Conservation (phyloP, 30 jellyfish, hydroid and myxozoan species). For the Hydractinia symbiolongicarpus region DNA sequence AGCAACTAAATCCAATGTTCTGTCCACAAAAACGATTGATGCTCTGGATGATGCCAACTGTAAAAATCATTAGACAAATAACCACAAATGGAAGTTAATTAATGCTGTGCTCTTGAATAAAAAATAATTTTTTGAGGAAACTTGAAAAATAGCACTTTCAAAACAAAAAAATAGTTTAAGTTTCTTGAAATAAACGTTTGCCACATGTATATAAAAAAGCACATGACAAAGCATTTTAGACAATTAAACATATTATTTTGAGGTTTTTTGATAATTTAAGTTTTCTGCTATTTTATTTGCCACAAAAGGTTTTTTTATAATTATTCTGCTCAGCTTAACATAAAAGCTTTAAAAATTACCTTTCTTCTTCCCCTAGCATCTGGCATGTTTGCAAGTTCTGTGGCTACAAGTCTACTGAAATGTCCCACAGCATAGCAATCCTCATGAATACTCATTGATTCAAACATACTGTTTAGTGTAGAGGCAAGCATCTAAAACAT, state of each 20-base stretch:
- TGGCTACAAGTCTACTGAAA: conserved; percentile 65
- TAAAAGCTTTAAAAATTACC: conserved; percentile 26
- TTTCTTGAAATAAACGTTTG: neutral
- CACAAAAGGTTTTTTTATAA: neutral
- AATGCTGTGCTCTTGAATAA: no score
- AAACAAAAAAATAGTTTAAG: neutral
- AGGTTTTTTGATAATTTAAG: no score
- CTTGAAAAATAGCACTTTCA: neutral
- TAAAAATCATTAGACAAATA: neutral
- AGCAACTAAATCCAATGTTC: conserved; percentile 75
- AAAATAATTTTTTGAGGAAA: no score
- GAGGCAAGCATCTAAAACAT: conserved; percentile 61
- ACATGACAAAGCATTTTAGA: neutral
- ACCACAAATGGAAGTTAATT: neutral
- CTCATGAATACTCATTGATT: conserved; percentile 53
- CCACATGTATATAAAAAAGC: neutral
- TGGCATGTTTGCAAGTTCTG: conserved; percentile 88
- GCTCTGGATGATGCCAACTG: conserved; percentile 79
- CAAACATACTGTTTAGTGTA: conserved; percentile 65
- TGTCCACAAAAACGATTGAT: conserved; percentile 72
- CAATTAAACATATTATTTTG: no score
- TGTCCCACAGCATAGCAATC: conserved; percentile 94
- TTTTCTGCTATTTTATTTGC: no score
- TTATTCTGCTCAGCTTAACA: no score
- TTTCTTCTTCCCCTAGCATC: conserved; percentile 81